Conservation (phyloP, 1,140 invertebrate genomes). For the Aethina tumida region DNA sequence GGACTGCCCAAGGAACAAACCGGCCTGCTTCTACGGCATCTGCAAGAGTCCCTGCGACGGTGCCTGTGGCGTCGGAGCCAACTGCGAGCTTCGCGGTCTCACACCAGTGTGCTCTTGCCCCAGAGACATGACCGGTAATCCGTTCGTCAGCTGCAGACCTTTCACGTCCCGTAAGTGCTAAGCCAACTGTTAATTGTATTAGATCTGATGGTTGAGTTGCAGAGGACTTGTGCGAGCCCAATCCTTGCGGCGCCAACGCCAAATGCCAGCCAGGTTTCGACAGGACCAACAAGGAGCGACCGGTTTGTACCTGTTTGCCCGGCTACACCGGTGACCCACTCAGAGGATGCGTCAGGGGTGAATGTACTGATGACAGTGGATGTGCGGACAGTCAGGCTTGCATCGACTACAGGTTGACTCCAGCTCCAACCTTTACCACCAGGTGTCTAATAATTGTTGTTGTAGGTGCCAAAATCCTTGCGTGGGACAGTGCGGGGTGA, state of each 20-base stretch:
- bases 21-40: conserved; percentile 69
- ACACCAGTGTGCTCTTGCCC: conserved; percentile 80
- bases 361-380: conserved; percentile 63
- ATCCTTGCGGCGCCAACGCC: conserved; percentile 75
- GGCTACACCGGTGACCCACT: conserved; percentile 77
- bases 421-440: too few relatives aligned
- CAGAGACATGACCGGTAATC: conserved; percentile 76
- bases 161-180: conserved; percentile 58
- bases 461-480: conserved; percentile 61
- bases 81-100: conserved; percentile 64
- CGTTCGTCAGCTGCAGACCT: conserved; percentile 68
- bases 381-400: conserved; percentile 62
- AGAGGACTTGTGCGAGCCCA: conserved; percentile 74
- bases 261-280: conserved; percentile 74
- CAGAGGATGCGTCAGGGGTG: conserved; percentile 56
- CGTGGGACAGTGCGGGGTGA: conserved; percentile 63
- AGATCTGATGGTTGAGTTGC: conserved; percentile 12
- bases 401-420: conserved; percentile 57
- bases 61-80: conserved; percentile 69
- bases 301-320: conserved; percentile 68
- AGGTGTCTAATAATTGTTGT: too few relatives aligned
- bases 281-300: conserved; percentile 66
- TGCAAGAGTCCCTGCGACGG: conserved; percentile 73
- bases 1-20: conserved; percentile 64
- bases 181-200: neutral